Evolutionary conservation across 2,113 vertebrate species (phyloP), one percentile per base, ranked within the genome.

Genomic region (Rhinogobius similis): DNA sequence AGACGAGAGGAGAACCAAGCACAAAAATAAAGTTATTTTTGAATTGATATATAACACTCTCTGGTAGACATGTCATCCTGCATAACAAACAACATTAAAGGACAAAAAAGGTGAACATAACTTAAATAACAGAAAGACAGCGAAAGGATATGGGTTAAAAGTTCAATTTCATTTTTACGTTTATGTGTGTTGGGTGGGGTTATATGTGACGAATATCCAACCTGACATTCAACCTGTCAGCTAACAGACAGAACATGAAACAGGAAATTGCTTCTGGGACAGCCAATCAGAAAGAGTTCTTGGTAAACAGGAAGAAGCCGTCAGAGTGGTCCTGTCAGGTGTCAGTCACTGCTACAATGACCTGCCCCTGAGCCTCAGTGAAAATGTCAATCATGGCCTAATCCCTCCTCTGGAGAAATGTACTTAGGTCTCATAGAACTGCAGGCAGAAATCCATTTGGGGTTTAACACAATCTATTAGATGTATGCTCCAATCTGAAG

Each of bases 221-320:
- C 70, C 68, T 83, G 82, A 84, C 86, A 89, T 84, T 86, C 81
- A 87, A 82, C 71, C 78, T 77, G 82, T 74, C 88, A 84, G 75
- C 62, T 53, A 75, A 63, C 69, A 68, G 88, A 90, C 88, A 90
- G 84, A 86, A 90, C 88, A 91, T 89, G 89, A 79, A 91, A 88
- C 85, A 89, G 88, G 86, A 90, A 91, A 91, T 91, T 91, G 82
- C 87, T 87, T 90, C 87, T 86, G 81, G 83, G 87, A 89, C 86
- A 86, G 72, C 90, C 88, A 90, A 90, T 90, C 83, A 87, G 84
- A 84, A 79, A 81, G 82, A 84, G 79, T 73, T 86, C 76, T 77
- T 29, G 16, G 76, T 89, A 89, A 90, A 90, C 88, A 88, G 88
- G 87, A 90, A 91, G 82, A 77, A 79, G 26, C 79, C 69, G 62